Evolutionary conservation across 2,888 invertebrate genomes (phyloP), one percentile per base, ranked within the genome.

Genomic region (Eupithecia abbreviata): DNA sequence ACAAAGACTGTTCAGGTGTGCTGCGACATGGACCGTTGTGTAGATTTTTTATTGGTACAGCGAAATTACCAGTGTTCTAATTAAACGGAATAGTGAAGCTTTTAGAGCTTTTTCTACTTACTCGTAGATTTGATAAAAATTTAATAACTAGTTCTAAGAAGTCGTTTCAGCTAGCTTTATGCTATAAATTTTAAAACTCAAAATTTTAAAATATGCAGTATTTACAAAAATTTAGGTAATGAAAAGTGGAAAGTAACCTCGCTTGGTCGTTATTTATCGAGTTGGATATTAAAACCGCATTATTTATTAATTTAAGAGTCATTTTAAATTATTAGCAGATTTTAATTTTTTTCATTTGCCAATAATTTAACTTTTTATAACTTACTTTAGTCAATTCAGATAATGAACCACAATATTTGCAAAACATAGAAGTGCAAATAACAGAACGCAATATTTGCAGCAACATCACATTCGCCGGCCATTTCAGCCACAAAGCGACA

Each of bases 1-100:
- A 92, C 91, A 92, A 88, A 90, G 89, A 85, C 85, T 84, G 86
- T 85, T 85, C 88, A 87, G 88, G 88, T 89, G 86, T 85, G 84
- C 81, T 80, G 84, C 84, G 82, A 82, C 84, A 81, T 80, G 79
- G 79, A 80, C 78, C 79, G 77, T 74, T 76, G 80, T 81, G 81
- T 82, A 81, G 79, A 81, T 78, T 80, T 83, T 80, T 80, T 80
- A 82, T 81, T 70, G 77, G 74, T 73, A 18, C 67, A n/a, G 18
- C 18, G 2, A 13, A 66, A 68, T 73, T 75, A 79, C 79, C 78
- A 80, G 80, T 79, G 82, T 82, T 79, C 82, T 81, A 82, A 82
- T 82, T 82, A 82, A 83, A 79, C 75, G 42, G 78, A 76, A 81
- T 76, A 66, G 77, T 71, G 58, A 77, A 79, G 75, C 68, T 66